Evolutionary conservation across 2,113 vertebrate species (phyloP), one percentile per base, ranked within the genome.

Genomic region (Geococcyx californianus): DNA sequence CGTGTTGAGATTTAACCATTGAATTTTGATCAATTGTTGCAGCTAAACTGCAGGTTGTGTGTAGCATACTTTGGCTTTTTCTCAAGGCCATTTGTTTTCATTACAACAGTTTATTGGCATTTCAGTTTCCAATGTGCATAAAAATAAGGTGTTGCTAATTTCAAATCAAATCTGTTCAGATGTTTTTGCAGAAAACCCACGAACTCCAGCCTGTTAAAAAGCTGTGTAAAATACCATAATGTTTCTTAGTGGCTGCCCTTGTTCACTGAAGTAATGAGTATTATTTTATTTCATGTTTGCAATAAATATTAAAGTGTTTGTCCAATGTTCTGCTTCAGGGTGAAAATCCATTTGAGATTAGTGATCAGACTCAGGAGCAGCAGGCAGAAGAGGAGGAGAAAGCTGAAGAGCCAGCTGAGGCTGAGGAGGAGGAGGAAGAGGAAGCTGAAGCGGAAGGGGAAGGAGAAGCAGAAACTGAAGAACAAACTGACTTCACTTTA

Each of bases 271-370:
- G 58, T 64, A 2, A 66, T 36, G 54, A 52, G 4, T 55, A 17
- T 33, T 75, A 20, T 15, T 89, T 59, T 25, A 24, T 40, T 62
- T 56, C 31, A 44, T 38, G 14, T 42, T 63, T 80, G 26, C 59
- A 76, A 38, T 72, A 83, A 78, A 42, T 82, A 68, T 10, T 12
- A 13, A 91, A 34, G 11, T 67, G 10, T 89, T 78, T 94, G 42
- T 91, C 87, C 28, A 14, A 68, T 68, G 31, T 67, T 63, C 68
- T 55, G 21, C 55, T 95, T 93, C 94, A 99, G 98, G 98, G 98
- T 96, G 98, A 99, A 94, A 98, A 99, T 97, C 98, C 98, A 79
- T 99, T 99, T 97, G 98, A 98, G 94, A 89, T 94, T 66, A 98
- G 95, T 79, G 97, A 98, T 94, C 98, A 97, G 74, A 91, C 96